phyloP scores from a whole-genome alignment of 2,113 vertebrate genomes.

The Typhlomys cinereus region DNA sequence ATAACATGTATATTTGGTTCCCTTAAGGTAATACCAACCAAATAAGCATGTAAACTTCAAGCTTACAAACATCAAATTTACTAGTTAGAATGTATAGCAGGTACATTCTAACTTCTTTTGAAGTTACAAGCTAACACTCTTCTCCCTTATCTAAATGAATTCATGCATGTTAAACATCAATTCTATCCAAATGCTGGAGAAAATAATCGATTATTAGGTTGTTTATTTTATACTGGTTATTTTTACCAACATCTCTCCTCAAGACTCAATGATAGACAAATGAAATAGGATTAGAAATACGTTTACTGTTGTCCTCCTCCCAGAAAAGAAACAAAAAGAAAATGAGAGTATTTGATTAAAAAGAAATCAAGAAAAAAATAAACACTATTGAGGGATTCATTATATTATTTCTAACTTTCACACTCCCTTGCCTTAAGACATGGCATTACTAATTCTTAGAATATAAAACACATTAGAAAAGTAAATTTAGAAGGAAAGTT shows the following conservation, averaged over 20 bases:
- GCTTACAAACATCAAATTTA: background rate
- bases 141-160: background rate
- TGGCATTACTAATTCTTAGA: background rate
- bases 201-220: background rate
- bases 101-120: too few species aligned
- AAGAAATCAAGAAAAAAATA: background rate
- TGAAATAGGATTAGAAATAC: background rate
- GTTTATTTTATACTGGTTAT: background rate
- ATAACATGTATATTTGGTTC: background rate
- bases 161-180: background rate
- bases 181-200: background rate
- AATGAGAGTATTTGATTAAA: background rate
- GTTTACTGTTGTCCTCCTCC: background rate
- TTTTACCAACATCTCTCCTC: background rate
- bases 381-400: background rate
- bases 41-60: background rate
- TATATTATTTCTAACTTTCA: background rate
- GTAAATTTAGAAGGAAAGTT: background rate
- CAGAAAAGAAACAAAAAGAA: background rate
- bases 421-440: background rate
- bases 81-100: background rate
- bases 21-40: background rate
- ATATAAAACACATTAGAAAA: constrained; percentile 10
- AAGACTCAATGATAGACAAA: background rate
- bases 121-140: background rate